These are phyloP conservation scores for Zosterops pallidus DNA, from an alignment of 2,113 vertebrate genomes.

Conservation along the genomic window DNA sequence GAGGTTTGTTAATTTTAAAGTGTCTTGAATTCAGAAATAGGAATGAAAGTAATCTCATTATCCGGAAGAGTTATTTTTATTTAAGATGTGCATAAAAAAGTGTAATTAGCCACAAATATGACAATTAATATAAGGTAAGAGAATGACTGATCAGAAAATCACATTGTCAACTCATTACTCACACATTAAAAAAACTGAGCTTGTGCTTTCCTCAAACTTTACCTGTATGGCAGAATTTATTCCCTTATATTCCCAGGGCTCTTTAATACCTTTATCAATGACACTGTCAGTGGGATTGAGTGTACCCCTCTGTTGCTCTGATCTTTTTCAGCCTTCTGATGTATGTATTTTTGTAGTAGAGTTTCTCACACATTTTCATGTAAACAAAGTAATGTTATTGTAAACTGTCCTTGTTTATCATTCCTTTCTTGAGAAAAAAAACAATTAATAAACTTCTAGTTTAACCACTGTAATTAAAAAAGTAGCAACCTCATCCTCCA, in stretches of 20 bases:
- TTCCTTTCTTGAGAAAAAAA: too few species aligned
- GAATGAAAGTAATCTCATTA: neutral
- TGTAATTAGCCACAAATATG: neutral
- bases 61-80: neutral
- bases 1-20: conserved; percentile 80
- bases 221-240: neutral
- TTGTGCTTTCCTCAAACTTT: neutral
- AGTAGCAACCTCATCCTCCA: too few species aligned
- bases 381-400: too few species aligned
- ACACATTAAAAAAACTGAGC: neutral
- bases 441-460: too few species aligned
- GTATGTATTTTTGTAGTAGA: too few species aligned
- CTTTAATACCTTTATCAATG: neutral
- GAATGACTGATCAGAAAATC: neutral
- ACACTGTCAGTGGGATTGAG: neutral
- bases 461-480: too few species aligned
- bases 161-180: neutral
- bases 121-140: neutral
- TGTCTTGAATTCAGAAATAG: neutral
- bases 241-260: neutral
- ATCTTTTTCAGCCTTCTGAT: too few species aligned
- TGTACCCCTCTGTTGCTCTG: neutral
- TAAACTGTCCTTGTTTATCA: too few species aligned
- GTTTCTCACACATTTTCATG: too few species aligned
- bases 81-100: neutral